Base-by-base conservation (phyloP, 2,888 invertebrate species). In the Idaea dimidiata region DNA sequence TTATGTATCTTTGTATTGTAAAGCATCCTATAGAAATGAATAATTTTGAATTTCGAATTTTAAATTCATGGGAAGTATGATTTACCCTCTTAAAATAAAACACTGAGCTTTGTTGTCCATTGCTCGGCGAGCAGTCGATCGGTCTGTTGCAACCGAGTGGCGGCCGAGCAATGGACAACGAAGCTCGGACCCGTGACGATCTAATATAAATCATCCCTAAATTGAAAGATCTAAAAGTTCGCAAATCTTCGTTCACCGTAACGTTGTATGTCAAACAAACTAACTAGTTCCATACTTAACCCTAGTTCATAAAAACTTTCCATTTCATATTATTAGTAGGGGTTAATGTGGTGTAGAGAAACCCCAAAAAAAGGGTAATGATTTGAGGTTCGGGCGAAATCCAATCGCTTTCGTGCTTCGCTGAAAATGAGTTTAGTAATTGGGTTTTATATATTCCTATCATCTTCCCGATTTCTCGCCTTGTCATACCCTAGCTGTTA, bases 301-400 rank as follows among this genome's bases (percentile, higher is more conserved):
- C 43, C 43, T 43, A 43, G 43, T 43, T 43, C 43, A 43, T 43
- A 43, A 43, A 43, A 43, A 8, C 43, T 43, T 43, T 14, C 6
- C 14, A 8, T 43, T 43, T 43, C 43, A 43, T 43, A 43, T 43
- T 43, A 43, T 43, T 43, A 43, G 43, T 43, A 43, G 43, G 43
- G 43, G 43, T 43, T 43, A 43, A 43, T 43, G 43, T 43, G 43
- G 43, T 43, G 43, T 43, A 43, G 43, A 43, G 43, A 43, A 43
- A 43, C 43, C 43, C 43, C 43, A 43, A 43, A 43, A n/a, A 43
- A 43, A 43, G 43, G 43, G 43, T 43, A 43, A 43, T 43, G 43
- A 43, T 43, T 43, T 43, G 43, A 14, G 43, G 43, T 43, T 43
- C 43, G 43, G 43, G 8, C 6, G 43, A 43, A 43, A 43, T 43